phyloP scores from a whole-genome alignment of 2,797 vertebrate species.

The Halcyon smyrnensis region DNA sequence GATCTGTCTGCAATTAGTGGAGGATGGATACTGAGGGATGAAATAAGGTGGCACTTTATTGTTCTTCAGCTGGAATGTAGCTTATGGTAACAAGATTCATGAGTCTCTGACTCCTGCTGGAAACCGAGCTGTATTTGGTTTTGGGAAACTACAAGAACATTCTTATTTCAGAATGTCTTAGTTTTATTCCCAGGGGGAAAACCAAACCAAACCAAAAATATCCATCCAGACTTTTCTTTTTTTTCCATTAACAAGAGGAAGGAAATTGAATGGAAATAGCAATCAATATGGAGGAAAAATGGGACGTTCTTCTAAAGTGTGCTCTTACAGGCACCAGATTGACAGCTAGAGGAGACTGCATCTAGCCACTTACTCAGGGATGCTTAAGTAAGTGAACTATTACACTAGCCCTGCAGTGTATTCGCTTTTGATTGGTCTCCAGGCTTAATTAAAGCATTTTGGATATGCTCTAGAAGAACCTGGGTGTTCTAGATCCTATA shows the following conservation, averaged over 20 bases:
- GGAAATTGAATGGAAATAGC: not conserved
- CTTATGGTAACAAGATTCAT: not conserved
- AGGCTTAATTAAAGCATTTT: not conserved
- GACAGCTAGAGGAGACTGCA: not conserved
- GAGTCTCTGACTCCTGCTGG: not conserved
- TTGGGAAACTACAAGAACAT: not conserved
- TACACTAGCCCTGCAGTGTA: not conserved
- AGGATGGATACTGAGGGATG: not conserved
- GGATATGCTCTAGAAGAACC: not conserved
- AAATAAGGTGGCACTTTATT: not conserved
- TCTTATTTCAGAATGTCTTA: not conserved
- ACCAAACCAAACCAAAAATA: no score
- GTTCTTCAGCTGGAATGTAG: not conserved
- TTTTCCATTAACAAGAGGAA: not conserved
- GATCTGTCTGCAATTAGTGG: not conserved
- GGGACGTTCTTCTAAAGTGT: not conserved
- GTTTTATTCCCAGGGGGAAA: not conserved
- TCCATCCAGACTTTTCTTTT: not conserved
- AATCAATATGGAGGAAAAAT: not conserved
- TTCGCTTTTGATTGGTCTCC: not conserved
- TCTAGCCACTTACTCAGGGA: not conserved
- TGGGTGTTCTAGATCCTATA: not conserved
- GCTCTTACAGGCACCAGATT: not conserved
- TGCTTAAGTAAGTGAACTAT: not conserved
- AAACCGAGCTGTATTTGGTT: not conserved